These are phyloP conservation scores for Liparis tanakae DNA, from an alignment of 2,797 vertebrate species.

Conservation along the genomic window DNA sequence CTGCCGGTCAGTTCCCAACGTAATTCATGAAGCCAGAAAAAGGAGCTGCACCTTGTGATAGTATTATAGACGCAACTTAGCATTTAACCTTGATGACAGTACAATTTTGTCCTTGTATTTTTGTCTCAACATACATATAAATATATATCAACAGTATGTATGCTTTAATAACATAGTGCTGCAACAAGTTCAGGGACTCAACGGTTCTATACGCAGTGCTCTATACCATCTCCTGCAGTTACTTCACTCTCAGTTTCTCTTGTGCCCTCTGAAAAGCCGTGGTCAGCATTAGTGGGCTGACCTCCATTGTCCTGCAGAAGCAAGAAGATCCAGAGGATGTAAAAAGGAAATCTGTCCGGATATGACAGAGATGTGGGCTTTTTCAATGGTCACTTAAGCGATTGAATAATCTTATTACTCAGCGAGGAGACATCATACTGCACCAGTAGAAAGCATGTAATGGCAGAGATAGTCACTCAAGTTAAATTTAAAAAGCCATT, in stretches of 20 bases:
- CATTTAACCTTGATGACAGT: neutral
- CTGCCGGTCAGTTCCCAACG: slow-evolving; percentile 49
- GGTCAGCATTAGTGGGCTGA: slow-evolving; percentile 75
- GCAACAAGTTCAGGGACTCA: slow-evolving; percentile 32
- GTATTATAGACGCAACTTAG: neutral
- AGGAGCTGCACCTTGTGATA: neutral
- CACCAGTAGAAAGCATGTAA: slow-evolving; percentile 57
- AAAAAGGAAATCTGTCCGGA: slow-evolving; percentile 72
- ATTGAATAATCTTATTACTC: slow-evolving; percentile 74
- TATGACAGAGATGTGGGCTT: slow-evolving; percentile 70
- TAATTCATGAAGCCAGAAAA: slow-evolving; percentile 12
- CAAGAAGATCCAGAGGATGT: slow-evolving; percentile 61
- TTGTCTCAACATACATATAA: neutral
- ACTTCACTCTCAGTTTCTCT: slow-evolving; percentile 43
- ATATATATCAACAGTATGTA: slow-evolving; percentile 1
- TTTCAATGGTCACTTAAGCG: slow-evolving; percentile 73
- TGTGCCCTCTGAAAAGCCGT: slow-evolving; percentile 59
- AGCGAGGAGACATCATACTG: slow-evolving; percentile 55
- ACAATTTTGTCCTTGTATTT: neutral
- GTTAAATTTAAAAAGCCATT: slow-evolving; percentile 65
- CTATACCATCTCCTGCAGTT: slow-evolving; percentile 24
- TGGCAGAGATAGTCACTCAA: slow-evolving; percentile 55
- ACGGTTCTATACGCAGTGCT: slow-evolving; percentile 25
- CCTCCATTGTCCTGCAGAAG: slow-evolving; percentile 62
- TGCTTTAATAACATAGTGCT: slow-evolving; percentile 9